phyloP scores from a whole-genome alignment of 2,797 vertebrate genomes.

The Cryptoblepharus egeriae region DNA sequence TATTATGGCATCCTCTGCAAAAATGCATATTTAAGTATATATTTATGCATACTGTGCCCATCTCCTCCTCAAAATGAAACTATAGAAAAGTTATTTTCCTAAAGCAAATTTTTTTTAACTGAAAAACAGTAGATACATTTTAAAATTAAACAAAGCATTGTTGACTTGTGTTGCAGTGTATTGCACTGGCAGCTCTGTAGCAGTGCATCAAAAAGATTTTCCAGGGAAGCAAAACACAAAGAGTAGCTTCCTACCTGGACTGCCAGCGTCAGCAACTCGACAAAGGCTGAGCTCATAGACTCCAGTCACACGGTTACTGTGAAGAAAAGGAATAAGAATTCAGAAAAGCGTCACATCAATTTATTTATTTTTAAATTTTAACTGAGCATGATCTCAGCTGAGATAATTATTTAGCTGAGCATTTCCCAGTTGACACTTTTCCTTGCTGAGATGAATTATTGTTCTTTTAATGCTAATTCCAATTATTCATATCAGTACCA shows the following conservation, averaged over 20 bases:
- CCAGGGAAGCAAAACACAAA: fast-evolving
- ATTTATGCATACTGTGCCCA: not conserved
- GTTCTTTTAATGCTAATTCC: not conserved
- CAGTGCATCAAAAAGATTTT: not conserved
- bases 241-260: slow-evolving; percentile 83
- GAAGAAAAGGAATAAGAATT: not conserved
- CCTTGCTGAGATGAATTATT: not conserved
- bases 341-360: not conserved
- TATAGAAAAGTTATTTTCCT: not conserved
- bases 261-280: slow-evolving; percentile 91
- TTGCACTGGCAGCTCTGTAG: not conserved
- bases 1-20: too few species aligned
- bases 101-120: too few species aligned
- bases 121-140: too few species aligned
- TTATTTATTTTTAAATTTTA: not conserved
- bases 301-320: slow-evolving; percentile 93
- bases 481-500: not conserved
- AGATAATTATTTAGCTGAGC: too few species aligned
- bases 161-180: not conserved
- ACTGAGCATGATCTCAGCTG: not conserved
- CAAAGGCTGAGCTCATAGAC: slow-evolving; percentile 97
- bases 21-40: not conserved
- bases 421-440: not conserved
- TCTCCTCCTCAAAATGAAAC: not conserved
- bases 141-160: too few species aligned